Evolutionary conservation across 1,140 invertebrate genomes (phyloP).

Genomic region (Diorhabda carinulata): DNA sequence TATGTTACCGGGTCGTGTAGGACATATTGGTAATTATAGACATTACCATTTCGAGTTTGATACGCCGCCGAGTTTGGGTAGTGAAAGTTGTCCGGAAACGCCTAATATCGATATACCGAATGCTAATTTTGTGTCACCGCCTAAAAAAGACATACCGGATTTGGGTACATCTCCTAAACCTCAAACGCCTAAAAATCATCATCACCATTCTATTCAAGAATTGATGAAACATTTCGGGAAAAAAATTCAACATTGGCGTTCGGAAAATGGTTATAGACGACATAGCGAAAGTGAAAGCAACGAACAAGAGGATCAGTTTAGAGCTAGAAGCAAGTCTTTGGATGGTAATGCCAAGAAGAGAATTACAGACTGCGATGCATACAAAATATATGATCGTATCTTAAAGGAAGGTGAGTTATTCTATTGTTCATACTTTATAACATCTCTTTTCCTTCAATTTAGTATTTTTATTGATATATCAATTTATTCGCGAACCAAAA

Average conservation of each 20-base stretch:
- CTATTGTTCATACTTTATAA: neutral
- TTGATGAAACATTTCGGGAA: conserved; percentile 68
- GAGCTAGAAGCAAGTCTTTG: conserved; percentile 70
- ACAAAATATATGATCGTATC: conserved; percentile 76
- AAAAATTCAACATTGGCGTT: conserved; percentile 60
- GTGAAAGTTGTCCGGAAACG: conserved; percentile 40
- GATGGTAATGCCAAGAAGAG: conserved; percentile 59
- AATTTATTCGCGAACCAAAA: no score
- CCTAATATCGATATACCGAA: conserved; percentile 28
- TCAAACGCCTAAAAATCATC: conserved; percentile 46
- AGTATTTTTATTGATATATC: no score
- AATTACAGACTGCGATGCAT: conserved; percentile 68
- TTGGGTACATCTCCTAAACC: conserved; percentile 43
- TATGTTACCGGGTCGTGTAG: conserved; percentile 15
- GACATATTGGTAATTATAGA: conserved; percentile 27
- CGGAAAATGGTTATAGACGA: conserved; percentile 48
- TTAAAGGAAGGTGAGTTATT: conserved; percentile 67
- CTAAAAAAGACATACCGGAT: conserved; percentile 15
- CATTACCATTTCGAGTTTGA: conserved; percentile 28
- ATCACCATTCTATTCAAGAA: conserved; percentile 67
- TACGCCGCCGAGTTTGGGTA: conserved; percentile 28
- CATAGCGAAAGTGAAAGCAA: conserved; percentile 49
- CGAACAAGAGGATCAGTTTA: conserved; percentile 60
- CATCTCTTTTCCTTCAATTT: no score
- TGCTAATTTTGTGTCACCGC: conserved; percentile 43